Evolutionary conservation across 2,888 invertebrate species (phyloP), one percentile per base, ranked within the genome.

Genomic region (Axea sp.): DNA sequence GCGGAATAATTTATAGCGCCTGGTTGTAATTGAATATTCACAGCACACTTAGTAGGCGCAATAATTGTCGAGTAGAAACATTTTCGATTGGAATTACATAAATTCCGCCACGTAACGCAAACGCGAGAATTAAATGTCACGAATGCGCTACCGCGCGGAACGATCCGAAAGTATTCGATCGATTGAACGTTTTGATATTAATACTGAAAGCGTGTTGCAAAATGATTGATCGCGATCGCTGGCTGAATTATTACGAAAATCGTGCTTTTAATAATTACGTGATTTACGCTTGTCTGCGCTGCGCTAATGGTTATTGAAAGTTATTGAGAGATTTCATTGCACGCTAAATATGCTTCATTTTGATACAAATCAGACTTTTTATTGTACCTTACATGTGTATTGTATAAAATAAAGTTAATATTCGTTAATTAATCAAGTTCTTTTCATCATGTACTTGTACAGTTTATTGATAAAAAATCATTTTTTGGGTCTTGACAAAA

Each of bases 81-180:
- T 73, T 73, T 73, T 68, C 57, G 57, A 68, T 73, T 47, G 49
- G 28, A 45, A 53, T 68, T 49, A 73, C 64, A 68, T 68, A 59
- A 64, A 68, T 73, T 47, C 68, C 53, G 43, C 45, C 24, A 60
- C 62, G 51, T 57, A 73, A 64, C 49, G 49, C 45, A 26, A 67
- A 59, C 59, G 59, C 57, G 59, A 55, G 60, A 73, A 69, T 69
- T 68, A 68, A 68, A 64, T 74, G 69, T 65, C 59, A 74, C 60
- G 68, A 68, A 49, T 59, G 59, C 53, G 62, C 68, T 45, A 41
- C 73, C 33, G 62, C 51, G 62, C 51, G 64, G 47, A 68, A 68
- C 73, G 73, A 62, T 53, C 53, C 30, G 53, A 62, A 62, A 53
- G 67, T 68, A 43, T 55, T 15, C 47, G 60, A 65, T 47, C 72